These are phyloP conservation scores for Gnathonemus longibarbis DNA, from an alignment of 2,113 vertebrate species.

Conservation along the genomic window DNA sequence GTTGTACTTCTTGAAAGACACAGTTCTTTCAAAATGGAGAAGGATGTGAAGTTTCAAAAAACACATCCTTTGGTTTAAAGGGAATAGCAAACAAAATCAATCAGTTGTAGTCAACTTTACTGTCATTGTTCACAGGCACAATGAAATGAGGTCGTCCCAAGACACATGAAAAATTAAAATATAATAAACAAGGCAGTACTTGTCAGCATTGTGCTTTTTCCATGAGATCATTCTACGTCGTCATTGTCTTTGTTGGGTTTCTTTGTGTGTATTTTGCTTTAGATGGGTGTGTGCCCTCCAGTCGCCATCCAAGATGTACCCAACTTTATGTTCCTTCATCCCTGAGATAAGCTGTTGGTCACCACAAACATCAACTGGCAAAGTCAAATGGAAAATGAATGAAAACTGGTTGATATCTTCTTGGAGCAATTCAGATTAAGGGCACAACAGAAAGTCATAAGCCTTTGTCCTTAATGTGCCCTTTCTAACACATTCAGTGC, in stretches of 20 bases:
- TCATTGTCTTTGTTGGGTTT: not conserved
- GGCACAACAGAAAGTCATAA: not conserved
- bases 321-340: not conserved
- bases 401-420: not conserved
- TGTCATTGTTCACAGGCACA: not conserved
- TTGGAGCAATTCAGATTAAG: not conserved
- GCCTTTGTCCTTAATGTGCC: not conserved
- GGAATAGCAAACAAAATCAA: not conserved
- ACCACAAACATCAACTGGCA: not conserved
- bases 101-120: not conserved
- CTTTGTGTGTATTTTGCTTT: not conserved
- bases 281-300: not conserved
- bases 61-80: not conserved
- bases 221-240: not conserved
- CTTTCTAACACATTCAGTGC: not conserved
- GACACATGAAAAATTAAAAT: not conserved
- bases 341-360: not conserved
- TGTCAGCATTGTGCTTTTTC: not conserved
- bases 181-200: not conserved
- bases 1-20: not conserved
- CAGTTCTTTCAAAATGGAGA: not conserved
- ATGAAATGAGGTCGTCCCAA: not conserved
- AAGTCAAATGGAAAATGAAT: not conserved
- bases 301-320: not conserved
- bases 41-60: not conserved